Conservation (phyloP, 1,140 invertebrate species). For the Macrobrachium rosenbergii region DNA sequence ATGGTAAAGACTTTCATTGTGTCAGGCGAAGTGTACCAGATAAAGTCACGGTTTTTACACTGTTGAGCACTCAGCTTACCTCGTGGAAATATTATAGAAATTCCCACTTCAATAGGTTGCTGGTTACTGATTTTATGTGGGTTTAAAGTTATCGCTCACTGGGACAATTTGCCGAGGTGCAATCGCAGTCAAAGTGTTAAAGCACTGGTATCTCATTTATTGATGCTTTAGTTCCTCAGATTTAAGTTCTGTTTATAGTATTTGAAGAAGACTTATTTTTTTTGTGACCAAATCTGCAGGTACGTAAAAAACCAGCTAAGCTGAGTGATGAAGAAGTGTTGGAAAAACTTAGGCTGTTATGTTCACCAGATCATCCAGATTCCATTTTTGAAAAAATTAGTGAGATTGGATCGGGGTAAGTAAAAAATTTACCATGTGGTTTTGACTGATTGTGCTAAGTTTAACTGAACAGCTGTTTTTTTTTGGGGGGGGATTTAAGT, state of each 20-base stretch:
- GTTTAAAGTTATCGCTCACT: too few relatives aligned
- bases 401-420: constrained; percentile 86
- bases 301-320: constrained; percentile 70
- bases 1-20: too few relatives aligned
- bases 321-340: constrained; percentile 88
- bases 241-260: background rate
- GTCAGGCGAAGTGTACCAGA: too few relatives aligned
- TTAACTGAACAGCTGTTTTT: constrained; percentile 1
- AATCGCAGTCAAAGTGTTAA: too few relatives aligned
- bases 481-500: background rate
- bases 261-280: constrained; percentile 30
- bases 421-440: background rate
- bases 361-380: constrained; percentile 82
- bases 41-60: too few relatives aligned
- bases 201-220: background rate
- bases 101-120: too few relatives aligned
- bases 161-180: too few relatives aligned
- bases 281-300: constrained; percentile 70
- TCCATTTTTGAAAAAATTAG: constrained; percentile 85
- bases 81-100: too few relatives aligned
- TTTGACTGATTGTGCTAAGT: constrained; percentile 27
- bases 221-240: background rate
- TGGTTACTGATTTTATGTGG: too few relatives aligned
- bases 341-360: constrained; percentile 84
- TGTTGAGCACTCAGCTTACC: too few relatives aligned